phyloP scores from a whole-genome alignment of 2,888 invertebrate species.

The Lysandra bellargus region DNA sequence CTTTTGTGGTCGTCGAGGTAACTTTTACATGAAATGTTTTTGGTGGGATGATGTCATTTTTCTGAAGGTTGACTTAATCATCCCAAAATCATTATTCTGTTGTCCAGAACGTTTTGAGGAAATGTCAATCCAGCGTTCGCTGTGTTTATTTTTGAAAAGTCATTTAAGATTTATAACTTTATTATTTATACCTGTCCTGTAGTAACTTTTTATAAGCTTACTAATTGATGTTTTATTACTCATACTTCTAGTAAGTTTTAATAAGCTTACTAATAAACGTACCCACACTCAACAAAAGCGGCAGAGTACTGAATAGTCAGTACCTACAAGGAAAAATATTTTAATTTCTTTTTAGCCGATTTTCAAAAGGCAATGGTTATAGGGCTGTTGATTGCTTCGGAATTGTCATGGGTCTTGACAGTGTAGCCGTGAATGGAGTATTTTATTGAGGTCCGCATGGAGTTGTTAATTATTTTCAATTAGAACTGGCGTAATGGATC shows the following conservation, averaged over 20 bases:
- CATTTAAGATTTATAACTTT: background rate
- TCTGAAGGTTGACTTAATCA: background rate
- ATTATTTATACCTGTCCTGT: background rate
- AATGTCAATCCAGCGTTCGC: background rate
- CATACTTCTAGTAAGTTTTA: no score
- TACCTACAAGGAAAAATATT: no score
- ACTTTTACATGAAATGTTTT: no score
- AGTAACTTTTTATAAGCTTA: no score
- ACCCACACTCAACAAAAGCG: no score
- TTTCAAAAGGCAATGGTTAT: no score
- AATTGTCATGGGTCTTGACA: no score
- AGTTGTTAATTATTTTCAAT: conserved; percentile 16
- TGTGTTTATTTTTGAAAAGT: background rate
- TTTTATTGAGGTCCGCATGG: background rate
- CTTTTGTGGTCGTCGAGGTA: no score
- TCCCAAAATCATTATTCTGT: background rate
- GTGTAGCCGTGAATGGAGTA: background rate
- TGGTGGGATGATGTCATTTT: background rate
- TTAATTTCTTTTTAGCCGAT: no score
- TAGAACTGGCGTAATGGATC: conserved; percentile 3
- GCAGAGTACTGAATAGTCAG: no score
- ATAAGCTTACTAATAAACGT: no score
- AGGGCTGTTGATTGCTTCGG: background rate
- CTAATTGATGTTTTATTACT: no score
- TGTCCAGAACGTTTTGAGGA: background rate